Evolutionary conservation across 2,797 vertebrate genomes (phyloP), one percentile per base, ranked within the genome.

Genomic region (Falco rusticolus): DNA sequence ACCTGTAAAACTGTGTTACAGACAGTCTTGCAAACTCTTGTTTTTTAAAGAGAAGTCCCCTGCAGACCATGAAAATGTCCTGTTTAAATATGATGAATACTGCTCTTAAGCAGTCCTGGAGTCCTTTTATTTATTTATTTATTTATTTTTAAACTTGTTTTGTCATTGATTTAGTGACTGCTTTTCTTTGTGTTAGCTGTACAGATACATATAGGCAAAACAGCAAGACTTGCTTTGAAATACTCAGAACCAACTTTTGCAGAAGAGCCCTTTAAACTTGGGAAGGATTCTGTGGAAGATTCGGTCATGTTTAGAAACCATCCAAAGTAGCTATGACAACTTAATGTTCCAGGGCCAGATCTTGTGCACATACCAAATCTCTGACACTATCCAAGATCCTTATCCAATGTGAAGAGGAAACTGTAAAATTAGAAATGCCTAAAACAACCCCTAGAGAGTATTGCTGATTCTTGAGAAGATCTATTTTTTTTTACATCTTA

Each of bases 281-380:
- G 77, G 93, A 90, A 91, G 21, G 60, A 88, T 94, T 57, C 37
- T 70, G 45, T 71, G 72, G 41, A 79, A 45, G 37, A 90, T 90
- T 91, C 84, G 56, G n/a, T 88, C 60, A 24, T 96, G 94, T 96
- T 96, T 96, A 96, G 94, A 95, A 95, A 95, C 64, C 51, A 89
- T 89, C 39, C 75, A 71, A 93, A 93, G 95, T 94, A 95, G 70
- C 94, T 94, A 94, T 95, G 91, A 96, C 94, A 97, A 92, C 90
- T 90, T 89, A 39, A 34, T 64, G 37, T 90, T 70, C 22, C 1
- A 64, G 39, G 77, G 86, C 88, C 90, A 90, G 93, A 77, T 75
- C 4, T 3, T 95, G 87, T 93, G 81, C 81, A 51, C 92, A 89
- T 96, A 90, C 91, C 71, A 79, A 83, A 93, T 96, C 91, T 80